Conservation (phyloP, 2,888 invertebrate species). For the Cephus pygmeus region DNA sequence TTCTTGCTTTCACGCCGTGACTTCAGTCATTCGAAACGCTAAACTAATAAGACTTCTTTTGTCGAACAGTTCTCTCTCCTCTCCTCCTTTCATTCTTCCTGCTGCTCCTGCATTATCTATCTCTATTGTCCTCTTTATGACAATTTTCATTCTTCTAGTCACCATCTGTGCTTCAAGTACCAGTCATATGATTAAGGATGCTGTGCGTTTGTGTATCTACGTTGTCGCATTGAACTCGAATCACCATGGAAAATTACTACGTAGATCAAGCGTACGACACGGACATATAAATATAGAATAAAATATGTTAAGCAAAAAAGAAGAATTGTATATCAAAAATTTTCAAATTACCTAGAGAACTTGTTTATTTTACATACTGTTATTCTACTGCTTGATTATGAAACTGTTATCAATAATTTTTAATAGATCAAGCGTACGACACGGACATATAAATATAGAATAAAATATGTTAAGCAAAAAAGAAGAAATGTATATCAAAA, state of each 20-base stretch:
- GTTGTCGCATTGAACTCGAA: background rate
- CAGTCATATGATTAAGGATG: background rate
- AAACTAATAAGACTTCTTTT: background rate
- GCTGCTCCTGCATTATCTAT: background rate
- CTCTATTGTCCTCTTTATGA: background rate
- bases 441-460: background rate
- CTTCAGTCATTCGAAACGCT: background rate
- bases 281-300: background rate
- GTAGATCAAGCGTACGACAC: background rate
- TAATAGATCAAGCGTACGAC: background rate
- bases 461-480: background rate
- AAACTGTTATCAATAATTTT: background rate
- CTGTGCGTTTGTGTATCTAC: background rate
- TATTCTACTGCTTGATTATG: background rate
- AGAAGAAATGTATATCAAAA: background rate
- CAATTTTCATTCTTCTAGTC: background rate
- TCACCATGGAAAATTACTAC: background rate
- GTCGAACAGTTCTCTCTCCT: background rate
- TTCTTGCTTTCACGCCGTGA: background rate
- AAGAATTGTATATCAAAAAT: background rate
- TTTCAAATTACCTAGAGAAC: no score
- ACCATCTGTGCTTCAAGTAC: background rate
- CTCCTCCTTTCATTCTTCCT: background rate
- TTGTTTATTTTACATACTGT: no score
- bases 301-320: background rate